phyloP scores from a whole-genome alignment of 2,797 vertebrate species.

The Catamblyrhynchus diadema region DNA sequence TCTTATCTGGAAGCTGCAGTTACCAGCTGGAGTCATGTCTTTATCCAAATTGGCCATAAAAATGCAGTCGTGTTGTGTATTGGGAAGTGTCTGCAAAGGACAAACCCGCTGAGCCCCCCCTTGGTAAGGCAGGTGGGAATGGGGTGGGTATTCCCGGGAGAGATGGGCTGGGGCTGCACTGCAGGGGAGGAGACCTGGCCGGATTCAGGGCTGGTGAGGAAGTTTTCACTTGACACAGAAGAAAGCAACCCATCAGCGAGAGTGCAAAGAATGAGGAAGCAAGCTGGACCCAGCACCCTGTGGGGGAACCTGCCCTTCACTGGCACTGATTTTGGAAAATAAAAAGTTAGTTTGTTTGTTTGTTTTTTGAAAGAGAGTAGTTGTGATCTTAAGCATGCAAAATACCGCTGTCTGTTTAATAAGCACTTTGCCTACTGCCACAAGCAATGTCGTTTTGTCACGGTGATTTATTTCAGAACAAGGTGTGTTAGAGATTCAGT shows the following conservation, averaged over 20 bases:
- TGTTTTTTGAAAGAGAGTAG: not conserved
- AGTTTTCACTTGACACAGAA: not conserved
- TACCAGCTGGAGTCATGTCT: not conserved
- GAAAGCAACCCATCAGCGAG: not conserved
- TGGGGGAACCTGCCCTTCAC: not conserved
- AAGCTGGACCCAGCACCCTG: not conserved
- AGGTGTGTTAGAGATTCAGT: not conserved
- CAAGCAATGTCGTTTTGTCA: not conserved
- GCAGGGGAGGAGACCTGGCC: not conserved
- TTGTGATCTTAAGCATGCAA: not conserved
- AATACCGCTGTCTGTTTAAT: not conserved
- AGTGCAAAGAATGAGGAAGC: slow-evolving; percentile 1
- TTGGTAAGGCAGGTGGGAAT: rapidly evolving
- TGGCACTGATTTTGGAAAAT: not conserved
- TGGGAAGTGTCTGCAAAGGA: not conserved
- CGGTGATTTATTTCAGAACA: not conserved
- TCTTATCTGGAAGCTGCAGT: not conserved
- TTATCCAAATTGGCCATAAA: not conserved
- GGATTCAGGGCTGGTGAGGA: not conserved
- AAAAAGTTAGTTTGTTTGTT: too few species aligned
- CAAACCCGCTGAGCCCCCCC: not conserved
- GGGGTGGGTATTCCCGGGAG: rapidly evolving
- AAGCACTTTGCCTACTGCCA: not conserved
- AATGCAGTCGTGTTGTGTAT: not conserved
- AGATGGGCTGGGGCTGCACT: not conserved